Base-by-base conservation (phyloP, 2,113 vertebrate species). In the Sphaerodactylus townsendi region DNA sequence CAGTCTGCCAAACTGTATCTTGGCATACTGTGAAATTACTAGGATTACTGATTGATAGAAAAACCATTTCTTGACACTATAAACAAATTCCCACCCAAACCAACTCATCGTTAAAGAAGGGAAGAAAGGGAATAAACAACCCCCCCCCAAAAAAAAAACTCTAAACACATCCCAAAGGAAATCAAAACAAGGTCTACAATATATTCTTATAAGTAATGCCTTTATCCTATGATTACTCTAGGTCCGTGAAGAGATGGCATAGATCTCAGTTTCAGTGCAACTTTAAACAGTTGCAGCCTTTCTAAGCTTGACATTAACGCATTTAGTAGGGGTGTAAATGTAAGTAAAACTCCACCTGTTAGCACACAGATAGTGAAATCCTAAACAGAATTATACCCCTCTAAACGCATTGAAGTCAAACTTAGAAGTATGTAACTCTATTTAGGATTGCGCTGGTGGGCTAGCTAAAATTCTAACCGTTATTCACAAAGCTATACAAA, bases 401-500 rank as follows among this genome's bases (percentile, higher is more conserved):
- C 23, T 10, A 56, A 56, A 62, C 28, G 23, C 59, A 62, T 25
- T 62, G 23, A 62, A 59, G 23, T 59, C 23, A 23, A 59, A 14
- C 15, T 59, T 25, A 59, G 19, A 59, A 59, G 56, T 5, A 8
- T 59, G 56, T 59, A 7, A 59, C 19, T 5, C 19, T 59, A 1
- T 62, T 28, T 56, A 23, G 59, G 59, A 62, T 28, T 62, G 23
- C 59, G 28, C 23, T 62, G 59, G 53, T 53, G 15, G 14, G 50
- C 15, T 53, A 69, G 10, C 78, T 77, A 6, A 33, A 13, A 80
- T 83, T 74, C 15, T 44, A 10, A 1, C 64, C 89, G 53, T 56
- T 56, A 5, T 56, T 76, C 56, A 85, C 41, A 79, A 74, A 84
- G 71, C 53, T 66, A 84, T 30, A 90, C 69, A 78, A 81, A 76